Evolutionary conservation across 2,113 vertebrate genomes (phyloP).

Genomic region (Phrynocephalus versicolor): DNA sequence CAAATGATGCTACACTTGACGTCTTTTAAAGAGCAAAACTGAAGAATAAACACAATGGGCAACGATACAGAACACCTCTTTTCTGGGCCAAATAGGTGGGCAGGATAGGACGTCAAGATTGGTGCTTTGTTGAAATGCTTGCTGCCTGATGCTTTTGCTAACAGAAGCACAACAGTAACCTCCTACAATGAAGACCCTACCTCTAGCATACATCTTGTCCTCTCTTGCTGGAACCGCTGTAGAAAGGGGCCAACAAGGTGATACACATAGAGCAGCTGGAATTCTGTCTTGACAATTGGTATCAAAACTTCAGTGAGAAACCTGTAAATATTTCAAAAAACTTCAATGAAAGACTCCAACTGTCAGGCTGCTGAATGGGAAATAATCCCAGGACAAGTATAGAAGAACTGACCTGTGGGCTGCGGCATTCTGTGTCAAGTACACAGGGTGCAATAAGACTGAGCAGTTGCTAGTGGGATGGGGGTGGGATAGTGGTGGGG

Average conservation of each 20-base stretch:
- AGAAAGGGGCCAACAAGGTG: slow-evolving; percentile 98
- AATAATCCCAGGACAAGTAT: no score
- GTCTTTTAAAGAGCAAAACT: no score
- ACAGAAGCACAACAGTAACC: background rate
- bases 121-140: background rate
- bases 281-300: slow-evolving; percentile 95
- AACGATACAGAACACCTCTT: background rate
- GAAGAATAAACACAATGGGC: background rate
- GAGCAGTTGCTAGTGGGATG: no score
- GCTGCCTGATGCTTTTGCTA: background rate
- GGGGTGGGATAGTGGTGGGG: no score
- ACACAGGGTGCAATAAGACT: no score
- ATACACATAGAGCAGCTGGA: slow-evolving; percentile 96
- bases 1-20: background rate
- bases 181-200: slow-evolving; percentile 68
- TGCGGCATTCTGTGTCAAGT: no score
- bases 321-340: slow-evolving; percentile 69
- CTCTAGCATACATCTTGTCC: slow-evolving; percentile 98
- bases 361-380: no score
- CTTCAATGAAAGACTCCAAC: background rate
- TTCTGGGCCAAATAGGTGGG: background rate
- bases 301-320: slow-evolving; percentile 94
- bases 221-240: slow-evolving; percentile 96
- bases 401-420: no score
- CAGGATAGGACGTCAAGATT: background rate